A percentile compares a stretch with the other conserved stretches of the same genome.
These are phyloP conservation scores for Mesocricetus auratus DNA, from an alignment of 2,113 vertebrate genomes.

Conservation along the genomic window DNA sequence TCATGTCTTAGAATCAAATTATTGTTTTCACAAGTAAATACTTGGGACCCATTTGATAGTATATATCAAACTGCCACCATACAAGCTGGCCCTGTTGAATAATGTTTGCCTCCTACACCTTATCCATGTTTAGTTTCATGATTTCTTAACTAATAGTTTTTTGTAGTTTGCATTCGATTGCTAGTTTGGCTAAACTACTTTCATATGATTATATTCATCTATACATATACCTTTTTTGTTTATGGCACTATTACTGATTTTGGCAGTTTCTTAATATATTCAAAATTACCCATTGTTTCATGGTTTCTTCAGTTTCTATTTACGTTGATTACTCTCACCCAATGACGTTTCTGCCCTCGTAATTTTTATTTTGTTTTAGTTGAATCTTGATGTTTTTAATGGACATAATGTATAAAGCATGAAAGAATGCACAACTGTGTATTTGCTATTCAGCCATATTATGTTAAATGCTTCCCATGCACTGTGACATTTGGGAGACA, in stretches of 20 bases:
- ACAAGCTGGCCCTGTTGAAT: neutral
- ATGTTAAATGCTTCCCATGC: neutral
- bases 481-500: neutral
- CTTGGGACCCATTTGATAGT: neutral
- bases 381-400: conserved; percentile 30
- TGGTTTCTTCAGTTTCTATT: conserved; percentile 34
- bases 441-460: neutral
- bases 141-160: conserved; percentile 32
- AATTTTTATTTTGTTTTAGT: conserved; percentile 38
- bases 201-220: conserved; percentile 13
- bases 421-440: neutral
- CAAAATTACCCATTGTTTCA: neutral
- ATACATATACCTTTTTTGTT: conserved; percentile 19
- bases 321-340: neutral
- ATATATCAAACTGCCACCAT: neutral
- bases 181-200: conserved; percentile 22
- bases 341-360: neutral
- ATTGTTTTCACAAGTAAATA: conserved; percentile 15
- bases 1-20: conserved; percentile 44
- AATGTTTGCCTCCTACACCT: neutral
- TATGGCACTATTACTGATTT: neutral
- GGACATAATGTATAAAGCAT: neutral
- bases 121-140: neutral
- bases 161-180: conserved; percentile 46
- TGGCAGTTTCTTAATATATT: neutral